phyloP scores from a whole-genome alignment of 2,797 vertebrate genomes.

The Amblyopsis hoosieri region DNA sequence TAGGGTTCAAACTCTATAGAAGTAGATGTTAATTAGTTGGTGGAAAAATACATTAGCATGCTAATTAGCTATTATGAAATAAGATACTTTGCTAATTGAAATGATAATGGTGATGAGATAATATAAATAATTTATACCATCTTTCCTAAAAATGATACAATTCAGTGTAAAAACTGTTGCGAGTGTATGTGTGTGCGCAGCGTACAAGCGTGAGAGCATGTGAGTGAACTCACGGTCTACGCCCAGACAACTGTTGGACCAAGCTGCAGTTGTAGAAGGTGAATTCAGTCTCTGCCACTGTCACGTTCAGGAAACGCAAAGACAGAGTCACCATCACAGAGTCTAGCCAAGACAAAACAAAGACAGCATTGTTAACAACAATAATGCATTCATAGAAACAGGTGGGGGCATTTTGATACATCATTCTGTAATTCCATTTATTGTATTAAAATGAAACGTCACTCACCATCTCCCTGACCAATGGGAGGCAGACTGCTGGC shows the following conservation, averaged over 20 bases:
- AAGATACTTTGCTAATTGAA: too few species aligned
- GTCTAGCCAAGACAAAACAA: constrained; percentile 72
- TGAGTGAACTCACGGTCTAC: constrained; percentile 86
- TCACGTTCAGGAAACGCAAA: constrained; percentile 86
- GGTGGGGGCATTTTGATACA: too few species aligned
- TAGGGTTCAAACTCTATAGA: too few species aligned
- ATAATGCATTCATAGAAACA: too few species aligned
- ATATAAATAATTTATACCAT: neutral
- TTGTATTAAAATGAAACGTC: neutral
- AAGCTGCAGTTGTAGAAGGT: constrained; percentile 92
- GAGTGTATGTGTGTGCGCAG: constrained; percentile 4
- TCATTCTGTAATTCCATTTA: too few species aligned
- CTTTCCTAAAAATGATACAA: too few species aligned
- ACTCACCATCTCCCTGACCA: constrained; percentile 85
- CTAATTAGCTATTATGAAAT: too few species aligned
- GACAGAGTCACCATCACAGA: constrained; percentile 86
- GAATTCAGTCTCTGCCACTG: constrained; percentile 85
- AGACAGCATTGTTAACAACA: too few species aligned
- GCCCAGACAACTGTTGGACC: constrained; percentile 84
- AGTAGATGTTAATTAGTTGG: too few species aligned
- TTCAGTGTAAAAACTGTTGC: neutral
- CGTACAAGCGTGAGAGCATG: constrained; percentile 2
- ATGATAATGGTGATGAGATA: neutral
- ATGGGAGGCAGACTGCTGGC: constrained; percentile 80
- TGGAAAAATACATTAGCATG: too few species aligned